Percentiles rank a stretch among this genome's conserved stretches.
These are phyloP conservation scores for Tenthredo scrophulariae DNA, from an alignment of 2,888 invertebrate species.

Conservation along the genomic window DNA sequence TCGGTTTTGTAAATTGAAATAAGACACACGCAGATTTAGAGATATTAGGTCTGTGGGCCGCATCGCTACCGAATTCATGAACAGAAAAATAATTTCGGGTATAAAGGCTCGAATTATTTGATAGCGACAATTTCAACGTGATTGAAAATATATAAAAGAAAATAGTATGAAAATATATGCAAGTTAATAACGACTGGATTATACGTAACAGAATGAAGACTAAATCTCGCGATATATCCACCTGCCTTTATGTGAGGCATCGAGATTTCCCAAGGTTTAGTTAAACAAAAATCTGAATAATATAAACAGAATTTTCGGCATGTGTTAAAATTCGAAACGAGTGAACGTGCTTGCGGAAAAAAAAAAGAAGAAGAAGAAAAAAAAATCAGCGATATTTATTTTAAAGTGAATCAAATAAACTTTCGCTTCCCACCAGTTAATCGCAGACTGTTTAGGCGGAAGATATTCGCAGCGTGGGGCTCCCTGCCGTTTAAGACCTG, in stretches of 20 bases:
- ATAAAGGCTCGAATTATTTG: too few relatives aligned
- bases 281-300: not conserved
- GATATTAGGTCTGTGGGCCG: too few relatives aligned
- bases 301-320: slow-evolving; percentile 4
- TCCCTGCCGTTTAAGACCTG: slow-evolving; percentile 24
- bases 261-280: not conserved
- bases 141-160: too few relatives aligned
- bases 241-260: not conserved
- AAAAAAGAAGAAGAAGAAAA: not conserved
- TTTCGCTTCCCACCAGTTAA: slow-evolving; percentile 9
- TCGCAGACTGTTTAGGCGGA: slow-evolving; percentile 18
- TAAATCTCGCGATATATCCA: not conserved
- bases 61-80: too few relatives aligned
- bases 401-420: slow-evolving; percentile 25
- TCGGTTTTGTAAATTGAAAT: not conserved
- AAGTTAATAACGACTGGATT: too few relatives aligned
- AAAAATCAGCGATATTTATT: slow-evolving; percentile 14
- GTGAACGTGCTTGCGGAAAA: slow-evolving; percentile 5
- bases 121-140: too few relatives aligned
- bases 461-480: slow-evolving; percentile 33
- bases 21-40: too few relatives aligned
- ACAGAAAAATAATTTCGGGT: too few relatives aligned
- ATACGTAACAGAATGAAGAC: too few relatives aligned
- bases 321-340: not conserved
- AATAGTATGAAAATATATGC: too few relatives aligned